Evolutionary conservation across 2,888 invertebrate species (phyloP), one percentile per base, ranked within the genome.

Genomic region (Cylindroiulus punctatus): DNA sequence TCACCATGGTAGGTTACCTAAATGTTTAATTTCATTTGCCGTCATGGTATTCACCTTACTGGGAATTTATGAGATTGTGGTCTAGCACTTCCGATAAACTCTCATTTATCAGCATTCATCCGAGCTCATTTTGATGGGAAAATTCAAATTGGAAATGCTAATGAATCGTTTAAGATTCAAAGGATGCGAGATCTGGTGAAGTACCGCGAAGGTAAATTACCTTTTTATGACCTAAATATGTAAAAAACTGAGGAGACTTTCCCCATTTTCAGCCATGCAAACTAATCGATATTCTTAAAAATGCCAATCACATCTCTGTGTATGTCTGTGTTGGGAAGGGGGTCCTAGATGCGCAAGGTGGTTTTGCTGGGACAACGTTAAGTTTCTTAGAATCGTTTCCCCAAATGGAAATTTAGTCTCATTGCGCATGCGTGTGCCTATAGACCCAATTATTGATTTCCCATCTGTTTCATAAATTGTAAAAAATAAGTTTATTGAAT

Each of bases 191-290:
- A 17, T 32, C 76, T 26, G 30, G 76, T 76, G 76, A 76, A 76
- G 76, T 76, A 76, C 76, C 32, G 76, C 76, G 76, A 76, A 76
- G 76, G 76, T 76, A 76, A 76, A 76, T 76, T 76, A 76, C 76
- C 76, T 76, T 76, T 76, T 76, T 76, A 76, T 76, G 76, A 76
- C 76, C 76, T 30, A 76, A 76, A 76, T 76, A 76, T 76, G 76
- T 76, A 76, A 76, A 76, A 76, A 76, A 76, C 76, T 30, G 26
- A 36, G 36, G 36, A 36, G 36, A 36, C 36, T 36, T 30, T 7
- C 7, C 2, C 36, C 36, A 36, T 36, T 65, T 30, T 26, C 30
- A 3, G 17, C 76, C 76, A 10, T 36, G 36, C 14, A 30, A 76
- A 76, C 76, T 76, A 30, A 76, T 76, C 76, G 76, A 76, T 76